These are phyloP conservation scores for Neosilurus hyrtlii DNA, from an alignment of 2,797 vertebrate genomes.

Conservation along the genomic window DNA sequence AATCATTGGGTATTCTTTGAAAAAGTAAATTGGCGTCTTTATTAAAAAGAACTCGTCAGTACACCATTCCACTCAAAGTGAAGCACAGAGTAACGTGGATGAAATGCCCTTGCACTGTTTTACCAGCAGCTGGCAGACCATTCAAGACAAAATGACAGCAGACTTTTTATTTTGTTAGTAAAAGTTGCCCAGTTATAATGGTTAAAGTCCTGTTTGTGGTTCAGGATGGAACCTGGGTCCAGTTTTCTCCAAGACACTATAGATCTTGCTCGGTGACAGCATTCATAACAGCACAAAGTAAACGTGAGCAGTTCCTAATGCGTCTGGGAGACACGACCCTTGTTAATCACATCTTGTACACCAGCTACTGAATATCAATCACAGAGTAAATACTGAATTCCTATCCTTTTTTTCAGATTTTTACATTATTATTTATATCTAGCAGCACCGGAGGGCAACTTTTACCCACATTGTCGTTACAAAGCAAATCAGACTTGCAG, in stretches of 20 bases:
- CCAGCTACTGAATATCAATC: neutral
- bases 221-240: conserved; percentile 8
- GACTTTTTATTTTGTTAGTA: neutral
- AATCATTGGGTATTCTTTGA: neutral
- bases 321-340: conserved; percentile 12
- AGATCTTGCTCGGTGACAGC: neutral
- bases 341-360: conserved; percentile 4
- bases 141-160: neutral
- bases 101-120: conserved; percentile 20
- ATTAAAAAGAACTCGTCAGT: conserved; percentile 46
- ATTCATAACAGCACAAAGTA: neutral
- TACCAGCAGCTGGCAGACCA: conserved; percentile 14
- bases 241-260: neutral
- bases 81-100: conserved; percentile 24
- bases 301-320: neutral
- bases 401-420: neutral
- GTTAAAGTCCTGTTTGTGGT: neutral
- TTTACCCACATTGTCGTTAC: neutral
- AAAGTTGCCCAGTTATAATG: conserved; percentile 12
- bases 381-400: neutral
- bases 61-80: conserved; percentile 18
- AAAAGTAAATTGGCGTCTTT: conserved; percentile 49
- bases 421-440: neutral
- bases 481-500: conserved; percentile 1
- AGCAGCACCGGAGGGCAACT: conserved; percentile 16